Base-by-base conservation (phyloP, 2,113 vertebrate genomes). In the Lampris megalopsis region DNA sequence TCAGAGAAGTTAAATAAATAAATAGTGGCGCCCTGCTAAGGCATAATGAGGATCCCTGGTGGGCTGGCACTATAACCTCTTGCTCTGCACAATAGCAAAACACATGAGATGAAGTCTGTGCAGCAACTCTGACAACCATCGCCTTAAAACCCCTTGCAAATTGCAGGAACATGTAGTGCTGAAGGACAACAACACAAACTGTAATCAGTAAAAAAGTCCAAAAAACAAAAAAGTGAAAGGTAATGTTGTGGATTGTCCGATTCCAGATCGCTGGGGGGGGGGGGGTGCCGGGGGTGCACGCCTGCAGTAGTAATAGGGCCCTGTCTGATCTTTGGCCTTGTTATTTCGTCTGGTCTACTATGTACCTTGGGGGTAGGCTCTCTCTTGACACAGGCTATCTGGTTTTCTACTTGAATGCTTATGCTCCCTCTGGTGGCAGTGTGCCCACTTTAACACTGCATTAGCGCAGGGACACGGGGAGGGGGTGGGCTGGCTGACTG, bases 351-450 rank as follows among this genome's bases (percentile, higher is more conserved):
- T 91, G 86, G 86, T 90, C 92, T 84, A 80, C 87, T 84, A 47
- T 86, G 75, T 82, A 85, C 84, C 89, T 85, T 77, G 87, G 84
- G 85, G 80, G 89, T 84, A 89, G 90, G 79, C 87, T 83, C 85
- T 84, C 49, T 75, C 73, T 90, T 92, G 83, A 92, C 92, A 93
- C 81, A 69, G 89, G 84, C 86, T 81, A 79, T 89, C 90, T 93
- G 93, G 90, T 94, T 93, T 93, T 92, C 90, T 93, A 89, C 91
- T 93, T 91, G 92, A 93, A 93, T 91, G 89, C 91, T 93, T 91
- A 92, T 94, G 92, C 94, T 95, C 94, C 93, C 94, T 95, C 94
- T 94, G 93, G 93, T 95, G 94, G 94, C 93, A 94, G 93, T 92
- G 87, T 91, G 86, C 90, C 90, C 91, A 88, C 90, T 94, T 93